These are phyloP conservation scores for Amphipoea lucens DNA, from an alignment of 2,888 invertebrate species.

Conservation along the genomic window DNA sequence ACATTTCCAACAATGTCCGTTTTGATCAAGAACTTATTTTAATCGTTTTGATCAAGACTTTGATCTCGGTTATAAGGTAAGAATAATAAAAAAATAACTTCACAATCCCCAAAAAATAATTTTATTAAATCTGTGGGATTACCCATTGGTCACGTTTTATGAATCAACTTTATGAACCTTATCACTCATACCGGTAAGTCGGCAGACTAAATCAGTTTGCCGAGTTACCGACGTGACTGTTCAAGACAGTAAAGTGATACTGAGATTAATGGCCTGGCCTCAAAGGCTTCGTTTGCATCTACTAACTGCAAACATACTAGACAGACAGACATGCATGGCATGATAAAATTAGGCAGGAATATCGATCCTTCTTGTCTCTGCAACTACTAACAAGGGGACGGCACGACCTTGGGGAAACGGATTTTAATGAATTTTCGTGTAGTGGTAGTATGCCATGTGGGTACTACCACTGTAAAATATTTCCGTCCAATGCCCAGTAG, in stretches of 20 bases:
- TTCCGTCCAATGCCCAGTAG: too few relatives aligned
- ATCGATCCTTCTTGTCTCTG: constrained; percentile 8
- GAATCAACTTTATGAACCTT: constrained; percentile 4
- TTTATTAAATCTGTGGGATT: neutral
- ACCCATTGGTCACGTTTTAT: neutral
- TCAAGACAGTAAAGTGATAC: constrained; percentile 9
- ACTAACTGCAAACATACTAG: constrained; percentile 6
- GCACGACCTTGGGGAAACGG: too few relatives aligned
- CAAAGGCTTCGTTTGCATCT: constrained; percentile 41
- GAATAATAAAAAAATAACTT: neutral
- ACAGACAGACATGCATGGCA: neutral
- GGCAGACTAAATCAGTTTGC: neutral
- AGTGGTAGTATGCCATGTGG: too few relatives aligned
- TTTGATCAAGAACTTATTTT: too few relatives aligned
- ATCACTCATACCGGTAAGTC: neutral
- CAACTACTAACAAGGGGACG: too few relatives aligned
- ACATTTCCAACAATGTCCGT: neutral
- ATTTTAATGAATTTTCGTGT: too few relatives aligned
- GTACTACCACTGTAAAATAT: too few relatives aligned
- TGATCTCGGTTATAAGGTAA: neutral
- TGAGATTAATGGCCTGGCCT: constrained; percentile 34
- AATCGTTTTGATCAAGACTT: neutral
- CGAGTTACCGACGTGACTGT: neutral
- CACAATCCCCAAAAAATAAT: neutral
- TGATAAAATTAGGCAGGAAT: neutral